A percentile compares a stretch with the other conserved stretches of the same genome.
phyloP scores from a whole-genome alignment of 2,113 vertebrate genomes.

The Hyperoodon ampullatus region DNA sequence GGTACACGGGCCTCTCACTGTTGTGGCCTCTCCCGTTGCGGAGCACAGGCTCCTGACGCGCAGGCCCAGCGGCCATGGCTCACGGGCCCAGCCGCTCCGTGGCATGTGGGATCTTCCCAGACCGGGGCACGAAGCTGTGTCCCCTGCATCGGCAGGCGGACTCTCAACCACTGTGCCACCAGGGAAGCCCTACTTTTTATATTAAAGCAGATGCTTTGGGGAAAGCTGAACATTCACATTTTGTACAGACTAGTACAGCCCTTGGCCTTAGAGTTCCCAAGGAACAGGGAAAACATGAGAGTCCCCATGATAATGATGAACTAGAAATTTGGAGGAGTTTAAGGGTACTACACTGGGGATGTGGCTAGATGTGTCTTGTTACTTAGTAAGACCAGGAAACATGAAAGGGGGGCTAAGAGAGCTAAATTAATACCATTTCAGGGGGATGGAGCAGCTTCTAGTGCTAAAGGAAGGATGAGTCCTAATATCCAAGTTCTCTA shows the following conservation, averaged over 20 bases:
- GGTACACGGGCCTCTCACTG: no score
- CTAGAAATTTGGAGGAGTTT: background rate
- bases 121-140: no score
- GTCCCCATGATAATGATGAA: background rate
- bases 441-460: background rate
- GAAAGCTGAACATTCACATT: background rate
- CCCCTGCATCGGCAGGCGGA: no score
- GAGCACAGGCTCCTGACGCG: no score
- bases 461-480: background rate
- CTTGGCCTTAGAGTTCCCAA: background rate
- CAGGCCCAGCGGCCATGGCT: no score
- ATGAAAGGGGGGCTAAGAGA: background rate
- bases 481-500: background rate
- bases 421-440: background rate
- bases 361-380: background rate
- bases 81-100: no score
- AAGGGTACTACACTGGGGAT: background rate
- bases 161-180: no score
- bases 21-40: no score
- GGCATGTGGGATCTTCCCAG: no score
- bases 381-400: background rate
- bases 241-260: background rate
- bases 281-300: background rate
- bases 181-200: background rate
- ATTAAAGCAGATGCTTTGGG: conserved; percentile 15